A percentile compares a stretch with the other conserved stretches of the same genome.
phyloP scores from a whole-genome alignment of 1,140 invertebrate species.

The Leptonema lineaticorne region DNA sequence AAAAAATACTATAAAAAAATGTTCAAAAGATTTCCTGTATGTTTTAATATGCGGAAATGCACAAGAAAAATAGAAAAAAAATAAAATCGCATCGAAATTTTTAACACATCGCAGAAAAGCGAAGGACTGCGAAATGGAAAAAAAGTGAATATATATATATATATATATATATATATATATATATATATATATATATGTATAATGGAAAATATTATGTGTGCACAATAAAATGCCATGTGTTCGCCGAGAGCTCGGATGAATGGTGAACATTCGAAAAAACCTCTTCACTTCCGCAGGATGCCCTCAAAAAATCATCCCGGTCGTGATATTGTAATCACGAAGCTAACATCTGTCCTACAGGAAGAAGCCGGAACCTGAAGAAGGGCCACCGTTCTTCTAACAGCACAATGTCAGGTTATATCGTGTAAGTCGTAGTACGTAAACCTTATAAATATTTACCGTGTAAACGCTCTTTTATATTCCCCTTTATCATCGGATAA shows the following conservation, averaged over 20 bases:
- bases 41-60: slow-evolving; percentile 26
- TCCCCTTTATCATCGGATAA: not conserved
- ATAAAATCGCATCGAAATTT: slow-evolving; percentile 1
- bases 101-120: not conserved
- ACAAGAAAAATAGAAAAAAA: slow-evolving; percentile 17
- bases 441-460: not conserved
- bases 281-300: slow-evolving; percentile 40
- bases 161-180: not conserved
- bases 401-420: slow-evolving; percentile 10
- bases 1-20: too few relatives aligned
- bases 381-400: slow-evolving; percentile 2
- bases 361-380: slow-evolving; percentile 12
- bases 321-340: slow-evolving; percentile 33
- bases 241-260: slow-evolving; percentile 29
- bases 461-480: not conserved
- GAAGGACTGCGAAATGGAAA: slow-evolving; percentile 12
- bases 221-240: slow-evolving; percentile 41
- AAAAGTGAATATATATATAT: slow-evolving; percentile 23
- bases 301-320: slow-evolving; percentile 30
- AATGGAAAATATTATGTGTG: too few relatives aligned
- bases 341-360: slow-evolving; percentile 36
- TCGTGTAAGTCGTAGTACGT: not conserved
- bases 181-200: too few relatives aligned
- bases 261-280: slow-evolving; percentile 34
- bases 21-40: slow-evolving; percentile 32